Conservation (phyloP, 92 coral and sea anemone species). For the Porites divaricata region DNA sequence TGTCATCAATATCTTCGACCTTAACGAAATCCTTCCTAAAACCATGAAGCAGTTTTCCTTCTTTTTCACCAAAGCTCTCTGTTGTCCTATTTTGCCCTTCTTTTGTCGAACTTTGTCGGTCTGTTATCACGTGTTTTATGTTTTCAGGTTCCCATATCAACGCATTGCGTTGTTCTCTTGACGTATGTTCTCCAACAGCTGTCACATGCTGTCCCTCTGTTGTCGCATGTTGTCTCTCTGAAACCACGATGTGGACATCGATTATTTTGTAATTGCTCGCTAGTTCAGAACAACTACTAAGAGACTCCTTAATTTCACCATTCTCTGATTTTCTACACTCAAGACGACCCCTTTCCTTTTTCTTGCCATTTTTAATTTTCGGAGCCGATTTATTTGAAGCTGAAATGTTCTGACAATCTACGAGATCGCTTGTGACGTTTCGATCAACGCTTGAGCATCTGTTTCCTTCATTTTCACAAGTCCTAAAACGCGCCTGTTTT, state of each 20-base stretch:
- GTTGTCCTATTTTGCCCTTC: neutral
- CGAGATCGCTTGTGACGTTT: neutral
- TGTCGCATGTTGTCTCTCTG: neutral
- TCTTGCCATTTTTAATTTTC: neutral
- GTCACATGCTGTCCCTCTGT: neutral
- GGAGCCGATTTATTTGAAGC: neutral
- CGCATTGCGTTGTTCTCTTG: neutral
- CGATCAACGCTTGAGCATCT: neutral
- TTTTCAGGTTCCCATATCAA: neutral
- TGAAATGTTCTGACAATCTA: neutral
- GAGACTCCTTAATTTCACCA: neutral
- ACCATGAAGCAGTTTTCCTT: neutral
- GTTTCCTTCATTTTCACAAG: neutral
- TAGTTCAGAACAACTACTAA: neutral
- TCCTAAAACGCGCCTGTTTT: slow-evolving; percentile 12
- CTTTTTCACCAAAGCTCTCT: neutral
- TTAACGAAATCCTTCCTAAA: neutral
- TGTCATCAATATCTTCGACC: slow-evolving; percentile 26
- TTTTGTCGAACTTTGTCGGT: neutral
- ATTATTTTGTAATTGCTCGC: neutral
- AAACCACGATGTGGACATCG: slow-evolving; percentile 6
- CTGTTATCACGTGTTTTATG: no score
- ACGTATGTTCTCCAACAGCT: neutral
- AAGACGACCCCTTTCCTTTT: neutral
- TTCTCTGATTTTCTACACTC: neutral